Evolutionary conservation across 2,113 vertebrate genomes (phyloP).

Genomic region (Riparia riparia): DNA sequence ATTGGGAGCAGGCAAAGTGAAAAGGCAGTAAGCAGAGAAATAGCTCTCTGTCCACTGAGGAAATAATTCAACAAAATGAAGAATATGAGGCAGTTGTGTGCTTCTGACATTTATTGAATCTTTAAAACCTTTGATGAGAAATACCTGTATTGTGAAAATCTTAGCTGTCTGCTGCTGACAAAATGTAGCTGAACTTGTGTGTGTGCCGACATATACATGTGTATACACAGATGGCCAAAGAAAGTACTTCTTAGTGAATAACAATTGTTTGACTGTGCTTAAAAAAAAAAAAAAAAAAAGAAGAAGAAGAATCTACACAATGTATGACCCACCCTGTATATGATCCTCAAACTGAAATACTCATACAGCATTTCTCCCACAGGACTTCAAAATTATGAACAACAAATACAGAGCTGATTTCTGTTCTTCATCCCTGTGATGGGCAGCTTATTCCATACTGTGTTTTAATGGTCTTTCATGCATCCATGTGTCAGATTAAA

Average conservation of each 20-base stretch:
- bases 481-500: slow-evolving; percentile 6
- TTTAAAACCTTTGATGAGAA: background rate
- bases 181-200: background rate
- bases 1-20: background rate
- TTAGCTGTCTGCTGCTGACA: background rate
- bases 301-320: background rate
- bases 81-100: background rate
- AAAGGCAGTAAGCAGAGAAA: background rate
- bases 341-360: background rate
- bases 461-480: slow-evolving; percentile 4
- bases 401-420: background rate
- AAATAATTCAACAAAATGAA: background rate
- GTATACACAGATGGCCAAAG: background rate
- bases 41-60: background rate
- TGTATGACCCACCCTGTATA: background rate
- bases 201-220: background rate
- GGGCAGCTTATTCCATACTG: background rate
- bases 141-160: background rate
- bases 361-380: background rate
- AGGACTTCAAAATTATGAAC: background rate
- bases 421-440: background rate
- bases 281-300: background rate
- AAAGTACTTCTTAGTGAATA: background rate
- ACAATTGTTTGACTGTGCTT: background rate
- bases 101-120: background rate